A percentile compares a stretch with the other conserved stretches of the same genome.
Evolutionary conservation across 2,797 vertebrate species (phyloP).

Genomic region (Hyperoplus immaculatus): DNA sequence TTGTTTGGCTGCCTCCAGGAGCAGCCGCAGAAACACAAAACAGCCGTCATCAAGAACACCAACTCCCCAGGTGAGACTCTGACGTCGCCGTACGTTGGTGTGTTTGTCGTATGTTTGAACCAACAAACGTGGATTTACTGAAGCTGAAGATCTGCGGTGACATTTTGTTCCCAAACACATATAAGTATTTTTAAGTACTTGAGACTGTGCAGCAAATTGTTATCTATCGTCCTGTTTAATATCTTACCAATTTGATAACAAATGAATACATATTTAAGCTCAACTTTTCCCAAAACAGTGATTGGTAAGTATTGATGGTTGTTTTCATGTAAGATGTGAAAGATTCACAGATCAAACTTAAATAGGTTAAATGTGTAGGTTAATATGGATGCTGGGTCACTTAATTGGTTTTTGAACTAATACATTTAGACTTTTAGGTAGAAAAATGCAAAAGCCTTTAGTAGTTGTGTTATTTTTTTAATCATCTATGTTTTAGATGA

Average conservation of each 20-base stretch:
- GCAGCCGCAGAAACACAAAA: conserved; percentile 96
- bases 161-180: background rate
- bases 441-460: background rate
- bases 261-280: background rate
- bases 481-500: background rate
- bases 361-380: background rate
- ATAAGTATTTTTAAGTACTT: background rate
- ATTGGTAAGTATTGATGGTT: no score
- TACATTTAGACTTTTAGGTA: background rate
- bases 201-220: background rate
- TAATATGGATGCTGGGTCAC: background rate
- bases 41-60: conserved; percentile 93
- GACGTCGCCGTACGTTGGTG: background rate
- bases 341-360: background rate
- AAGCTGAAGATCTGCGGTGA: no score
- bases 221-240: background rate
- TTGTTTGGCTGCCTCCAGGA: conserved; percentile 83
- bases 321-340: background rate
- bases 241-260: background rate
- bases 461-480: background rate
- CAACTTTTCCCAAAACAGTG: background rate
- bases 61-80: conserved; percentile 91
- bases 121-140: background rate
- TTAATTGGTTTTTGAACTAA: background rate
- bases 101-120: background rate